Evolutionary conservation across 2,888 invertebrate species (phyloP).

Genomic region (Phaedon cochleariae): DNA sequence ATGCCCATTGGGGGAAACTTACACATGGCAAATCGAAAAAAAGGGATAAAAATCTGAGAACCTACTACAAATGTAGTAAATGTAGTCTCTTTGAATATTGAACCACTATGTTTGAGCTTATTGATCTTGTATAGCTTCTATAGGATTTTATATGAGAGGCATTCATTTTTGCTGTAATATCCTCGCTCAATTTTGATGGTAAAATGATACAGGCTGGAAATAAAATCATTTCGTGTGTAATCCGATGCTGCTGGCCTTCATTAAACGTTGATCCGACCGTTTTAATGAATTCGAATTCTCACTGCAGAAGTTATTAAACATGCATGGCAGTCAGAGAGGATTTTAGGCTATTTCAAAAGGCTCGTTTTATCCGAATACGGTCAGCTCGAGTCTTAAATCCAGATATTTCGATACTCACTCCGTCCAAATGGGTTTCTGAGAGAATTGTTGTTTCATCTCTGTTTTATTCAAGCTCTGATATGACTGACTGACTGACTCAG

Average conservation of each 20-base stretch:
- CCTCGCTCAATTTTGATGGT: no score
- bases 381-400: neutral
- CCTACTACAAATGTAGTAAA: no score
- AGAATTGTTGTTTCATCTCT: neutral
- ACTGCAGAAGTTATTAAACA: conserved; percentile 30
- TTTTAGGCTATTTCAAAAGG: conserved; percentile 21
- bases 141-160: no score
- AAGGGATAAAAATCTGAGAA: no score
- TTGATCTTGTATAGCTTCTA: no score
- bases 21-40: no score
- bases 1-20: no score
- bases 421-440: neutral
- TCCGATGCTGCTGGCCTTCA: conserved; percentile 30
- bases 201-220: conserved; percentile 28
- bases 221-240: conserved; percentile 31
- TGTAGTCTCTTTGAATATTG: no score
- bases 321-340: conserved; percentile 16
- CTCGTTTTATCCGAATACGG: conserved; percentile 14
- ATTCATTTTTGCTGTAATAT: no score
- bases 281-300: conserved; percentile 34
- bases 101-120: no score
- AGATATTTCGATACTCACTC: neutral
- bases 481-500: no score
- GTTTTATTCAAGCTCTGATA: neutral
- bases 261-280: conserved; percentile 30